Percentiles rank a stretch among this genome's conserved stretches.
Conservation (phyloP, 2,113 vertebrate species). For the Fulmarus glacialis region DNA sequence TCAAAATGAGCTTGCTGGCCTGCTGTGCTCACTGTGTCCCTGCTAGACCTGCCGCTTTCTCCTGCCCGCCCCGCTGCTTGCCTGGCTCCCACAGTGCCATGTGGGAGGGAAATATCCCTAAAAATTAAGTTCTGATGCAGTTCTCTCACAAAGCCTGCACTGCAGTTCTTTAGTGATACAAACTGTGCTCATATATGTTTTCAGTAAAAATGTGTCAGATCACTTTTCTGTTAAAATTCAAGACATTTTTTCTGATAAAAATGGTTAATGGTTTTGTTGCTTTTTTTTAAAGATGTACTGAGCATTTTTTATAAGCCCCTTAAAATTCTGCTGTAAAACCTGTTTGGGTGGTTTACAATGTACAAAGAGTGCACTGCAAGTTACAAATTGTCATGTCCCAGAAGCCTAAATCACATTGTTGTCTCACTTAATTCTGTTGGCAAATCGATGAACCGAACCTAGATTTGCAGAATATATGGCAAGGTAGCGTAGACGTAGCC, state of each 20-base stretch:
- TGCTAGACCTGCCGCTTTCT: not conserved
- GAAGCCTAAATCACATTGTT: rapidly evolving
- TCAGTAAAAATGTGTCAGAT: not conserved
- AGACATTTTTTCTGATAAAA: not conserved
- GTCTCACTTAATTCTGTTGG: not conserved
- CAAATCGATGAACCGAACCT: not conserved
- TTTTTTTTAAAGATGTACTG: not conserved
- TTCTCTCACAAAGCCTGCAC: not conserved
- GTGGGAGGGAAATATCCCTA: rapidly evolving
- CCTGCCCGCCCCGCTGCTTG: not conserved
- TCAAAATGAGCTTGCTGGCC: not conserved
- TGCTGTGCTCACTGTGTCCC: not conserved
- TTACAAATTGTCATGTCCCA: not conserved
- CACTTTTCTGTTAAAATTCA: not conserved
- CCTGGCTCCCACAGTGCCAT: rapidly evolving
- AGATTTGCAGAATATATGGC: not conserved
- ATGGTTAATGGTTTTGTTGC: not conserved
- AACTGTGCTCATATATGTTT: rapidly evolving
- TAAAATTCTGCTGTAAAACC: not conserved
- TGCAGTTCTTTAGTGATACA: not conserved
- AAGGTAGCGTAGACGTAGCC: not conserved
- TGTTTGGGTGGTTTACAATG: not conserved
- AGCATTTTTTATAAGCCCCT: not conserved
- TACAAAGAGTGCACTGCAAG: too few species aligned
- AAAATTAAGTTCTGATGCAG: too few species aligned